Evolutionary conservation across 2,888 invertebrate genomes (phyloP).

Genomic region (Drosophila neonasuta): DNA sequence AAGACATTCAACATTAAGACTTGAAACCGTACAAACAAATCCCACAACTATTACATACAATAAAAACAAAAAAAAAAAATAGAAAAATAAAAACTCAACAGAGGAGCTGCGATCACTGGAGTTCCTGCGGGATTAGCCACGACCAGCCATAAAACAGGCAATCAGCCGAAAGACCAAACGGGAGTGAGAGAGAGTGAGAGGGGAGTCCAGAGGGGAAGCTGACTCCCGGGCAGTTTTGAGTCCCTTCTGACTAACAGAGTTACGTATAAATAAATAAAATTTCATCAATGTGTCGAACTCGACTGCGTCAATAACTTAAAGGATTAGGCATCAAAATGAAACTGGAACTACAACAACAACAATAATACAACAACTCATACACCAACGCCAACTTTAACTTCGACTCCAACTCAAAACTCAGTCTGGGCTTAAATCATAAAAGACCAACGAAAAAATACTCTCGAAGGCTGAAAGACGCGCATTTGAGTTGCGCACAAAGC

Average conservation of each 20-base stretch:
- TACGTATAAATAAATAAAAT: constrained; percentile 76
- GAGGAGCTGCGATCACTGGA: constrained; percentile 35
- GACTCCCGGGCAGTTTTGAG: constrained; percentile 3
- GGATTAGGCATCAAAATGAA: constrained; percentile 61
- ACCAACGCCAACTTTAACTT: constrained; percentile 17
- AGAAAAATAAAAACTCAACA: constrained; percentile 40
- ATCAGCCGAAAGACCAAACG: constrained; percentile 16
- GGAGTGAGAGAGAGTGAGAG: background rate
- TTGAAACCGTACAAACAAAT: constrained; percentile 50
- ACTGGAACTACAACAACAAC: constrained; percentile 9
- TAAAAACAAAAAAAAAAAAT: constrained; percentile 20
- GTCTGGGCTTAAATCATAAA: constrained; percentile 71
- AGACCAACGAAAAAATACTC: constrained; percentile 43
- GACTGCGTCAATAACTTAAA: constrained; percentile 73
- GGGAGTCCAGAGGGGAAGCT: background rate
- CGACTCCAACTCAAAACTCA: constrained; percentile 11
- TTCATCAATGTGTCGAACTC: constrained; percentile 67
- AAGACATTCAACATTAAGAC: constrained; percentile 65
- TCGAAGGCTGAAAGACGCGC: constrained; percentile 39
- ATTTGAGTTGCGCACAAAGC: constrained; percentile 73
- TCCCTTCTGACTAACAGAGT: constrained; percentile 33
- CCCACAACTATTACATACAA: constrained; percentile 71
- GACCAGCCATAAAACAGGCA: constrained; percentile 60
- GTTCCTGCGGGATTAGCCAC: constrained; percentile 71
- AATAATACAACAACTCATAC: background rate